These are phyloP conservation scores for Fragum sueziense DNA, from an alignment of 2,888 invertebrate genomes.

Conservation along the genomic window DNA sequence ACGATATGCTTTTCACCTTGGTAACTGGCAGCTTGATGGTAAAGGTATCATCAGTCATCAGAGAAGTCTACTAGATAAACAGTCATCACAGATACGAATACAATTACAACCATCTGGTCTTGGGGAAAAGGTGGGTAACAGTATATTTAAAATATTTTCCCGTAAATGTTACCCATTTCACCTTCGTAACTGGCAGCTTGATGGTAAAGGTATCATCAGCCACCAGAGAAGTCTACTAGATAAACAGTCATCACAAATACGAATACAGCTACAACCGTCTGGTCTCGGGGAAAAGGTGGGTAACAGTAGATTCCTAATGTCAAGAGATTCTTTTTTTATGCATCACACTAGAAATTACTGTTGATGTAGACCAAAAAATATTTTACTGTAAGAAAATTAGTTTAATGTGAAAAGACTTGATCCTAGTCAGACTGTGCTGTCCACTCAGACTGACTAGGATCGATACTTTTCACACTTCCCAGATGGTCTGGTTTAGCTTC, in stretches of 20 bases:
- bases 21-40: constrained; percentile 94
- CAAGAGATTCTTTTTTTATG: too few relatives aligned
- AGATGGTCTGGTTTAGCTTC: too few relatives aligned
- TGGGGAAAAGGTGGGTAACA: constrained; percentile 88
- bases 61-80: constrained; percentile 85
- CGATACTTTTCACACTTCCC: too few relatives aligned
- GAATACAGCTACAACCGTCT: constrained; percentile 93
- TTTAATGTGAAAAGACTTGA: too few relatives aligned
- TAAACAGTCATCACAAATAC: constrained; percentile 86
- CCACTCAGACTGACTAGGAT: too few relatives aligned
- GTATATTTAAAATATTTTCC: too few relatives aligned
- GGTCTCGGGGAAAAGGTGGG: constrained; percentile 91
- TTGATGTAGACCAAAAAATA: background rate
- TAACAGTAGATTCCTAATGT: too few relatives aligned
- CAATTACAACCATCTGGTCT: constrained; percentile 94
- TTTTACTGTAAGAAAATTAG: too few relatives aligned
- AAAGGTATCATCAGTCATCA: constrained; percentile 91
- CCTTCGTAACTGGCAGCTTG: constrained; percentile 92
- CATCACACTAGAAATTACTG: too few relatives aligned
- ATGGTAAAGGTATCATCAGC: constrained; percentile 90
- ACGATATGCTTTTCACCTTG: constrained; percentile 82
- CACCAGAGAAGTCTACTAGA: constrained; percentile 88
- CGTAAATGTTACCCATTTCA: constrained; percentile 83
- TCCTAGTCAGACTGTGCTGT: too few relatives aligned
- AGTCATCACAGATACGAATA: constrained; percentile 87